Base-by-base conservation (phyloP, 1,140 invertebrate species). In the Piezodorus guildinii region DNA sequence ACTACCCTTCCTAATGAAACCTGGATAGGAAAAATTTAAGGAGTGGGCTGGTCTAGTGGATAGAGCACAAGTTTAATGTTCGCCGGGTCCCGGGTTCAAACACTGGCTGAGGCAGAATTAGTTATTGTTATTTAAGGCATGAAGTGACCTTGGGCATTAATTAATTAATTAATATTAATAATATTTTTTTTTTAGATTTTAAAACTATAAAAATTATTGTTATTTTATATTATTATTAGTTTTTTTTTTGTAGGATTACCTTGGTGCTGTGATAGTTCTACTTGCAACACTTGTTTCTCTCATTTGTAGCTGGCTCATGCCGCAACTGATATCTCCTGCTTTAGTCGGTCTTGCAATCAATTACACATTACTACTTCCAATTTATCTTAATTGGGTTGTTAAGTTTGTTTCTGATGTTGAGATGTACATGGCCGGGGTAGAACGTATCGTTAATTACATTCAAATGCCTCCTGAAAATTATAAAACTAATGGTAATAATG, bases 331-430 rank as follows among this genome's bases (percentile, higher is more conserved):
- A 3, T 81, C 82, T 39, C 79, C 81, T 1, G 80, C 84, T 15
- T 72, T 83, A 63, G 81, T 86, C 34, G 87, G 86, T 3, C 73
- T 90, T 62, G 85, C 86, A 39, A 85, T 89, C 67, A 85, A 87
- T 70, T 90, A 90, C 74, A 84, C 87, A n/a, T 79, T 91, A 19
- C 75, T 90, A 60, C 80, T 90, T 64, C 87, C 88, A 17, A 83
- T 87, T 68, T 91, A 89, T 74, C 77, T 91, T 46, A 88, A 88
- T 70, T 88, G 87, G 82, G 83, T 89, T 54, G 87, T 89, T 62
- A 86, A 88, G 73, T 86, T 87, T 73, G 79, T 86, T 62, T 81
- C 86, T 5, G 86, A 89, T 71, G 81, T 88, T 66, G 86, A 90
- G 74, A 85, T 85, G 77, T 87, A 87, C 71, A 83, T 90, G 76